phyloP scores from a whole-genome alignment of 2,888 invertebrate species.

The Tachina grossa region DNA sequence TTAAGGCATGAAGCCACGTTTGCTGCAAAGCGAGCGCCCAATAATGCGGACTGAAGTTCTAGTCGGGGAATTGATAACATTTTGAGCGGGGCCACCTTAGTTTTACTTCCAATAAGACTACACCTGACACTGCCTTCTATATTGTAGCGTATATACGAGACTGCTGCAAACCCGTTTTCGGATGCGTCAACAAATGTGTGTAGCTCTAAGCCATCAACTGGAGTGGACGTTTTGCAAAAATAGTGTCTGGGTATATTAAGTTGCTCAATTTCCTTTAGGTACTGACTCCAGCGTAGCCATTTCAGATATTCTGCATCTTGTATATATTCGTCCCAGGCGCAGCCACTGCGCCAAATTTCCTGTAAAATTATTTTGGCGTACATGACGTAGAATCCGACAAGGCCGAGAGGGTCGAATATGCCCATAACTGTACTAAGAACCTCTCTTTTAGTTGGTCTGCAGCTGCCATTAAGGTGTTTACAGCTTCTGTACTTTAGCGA shows the following conservation, averaged over 20 bases:
- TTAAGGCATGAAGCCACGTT: not conserved
- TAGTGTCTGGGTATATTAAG: not conserved
- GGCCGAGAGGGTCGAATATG: constrained; percentile 25
- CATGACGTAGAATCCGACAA: constrained; percentile 38
- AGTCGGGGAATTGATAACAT: constrained; percentile 7
- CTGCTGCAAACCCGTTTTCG: constrained; percentile 8
- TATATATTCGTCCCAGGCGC: constrained; percentile 51
- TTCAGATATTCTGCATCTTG: constrained; percentile 33
- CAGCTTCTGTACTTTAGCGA: not conserved
- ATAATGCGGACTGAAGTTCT: not conserved
- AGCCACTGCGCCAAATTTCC: constrained; percentile 63
- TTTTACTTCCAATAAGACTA: constrained; percentile 7
- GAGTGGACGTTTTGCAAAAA: too few species aligned
- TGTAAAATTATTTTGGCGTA: constrained; percentile 62
- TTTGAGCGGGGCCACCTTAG: too few species aligned
- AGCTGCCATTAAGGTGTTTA: constrained; percentile 6
- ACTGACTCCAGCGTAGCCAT: constrained; percentile 36
- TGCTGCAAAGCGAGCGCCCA: not conserved
- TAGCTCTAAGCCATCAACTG: not conserved
- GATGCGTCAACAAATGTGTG: constrained; percentile 22
- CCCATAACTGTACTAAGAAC: constrained; percentile 42
- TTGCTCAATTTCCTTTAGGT: not conserved
- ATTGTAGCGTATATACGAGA: not conserved
- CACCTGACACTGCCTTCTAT: not conserved
- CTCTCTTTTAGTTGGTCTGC: constrained; percentile 59